Evolutionary conservation across 2,888 invertebrate genomes (phyloP).

Genomic region (Ceriagrion tenellum): DNA sequence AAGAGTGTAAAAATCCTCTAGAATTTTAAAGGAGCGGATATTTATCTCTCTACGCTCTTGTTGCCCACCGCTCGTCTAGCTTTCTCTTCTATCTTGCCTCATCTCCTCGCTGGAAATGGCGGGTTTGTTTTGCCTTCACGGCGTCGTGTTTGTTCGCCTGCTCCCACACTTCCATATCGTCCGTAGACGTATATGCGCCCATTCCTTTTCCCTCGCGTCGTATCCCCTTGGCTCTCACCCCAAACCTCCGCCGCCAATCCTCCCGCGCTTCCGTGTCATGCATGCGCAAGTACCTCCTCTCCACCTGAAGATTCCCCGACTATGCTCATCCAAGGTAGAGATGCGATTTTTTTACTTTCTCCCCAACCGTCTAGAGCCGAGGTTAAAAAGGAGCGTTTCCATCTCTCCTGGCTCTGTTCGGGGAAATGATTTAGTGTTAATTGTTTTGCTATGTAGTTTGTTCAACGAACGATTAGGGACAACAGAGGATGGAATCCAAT

Average conservation of each 20-base stretch:
- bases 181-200: not conserved
- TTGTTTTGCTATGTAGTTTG: not conserved
- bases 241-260: not conserved
- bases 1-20: no score
- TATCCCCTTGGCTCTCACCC: not conserved
- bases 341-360: not conserved
- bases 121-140: no score
- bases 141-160: no score
- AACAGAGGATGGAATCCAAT: no score
- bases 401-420: not conserved
- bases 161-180: no score
- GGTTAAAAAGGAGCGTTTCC: not conserved
- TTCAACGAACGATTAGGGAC: no score
- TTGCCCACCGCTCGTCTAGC: no score
- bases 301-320: not conserved
- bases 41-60: no score
- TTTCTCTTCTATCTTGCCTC: no score
- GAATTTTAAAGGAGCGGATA: no score
- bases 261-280: slow-evolving; percentile 4
- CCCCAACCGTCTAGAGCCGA: not conserved
- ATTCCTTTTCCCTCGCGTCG: not conserved
- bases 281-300: not conserved
- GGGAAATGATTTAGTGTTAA: not conserved
- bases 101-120: no score
- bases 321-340: not conserved